Evolutionary conservation across 2,797 vertebrate species (phyloP).

Genomic region (Molossus alvarezi): DNA sequence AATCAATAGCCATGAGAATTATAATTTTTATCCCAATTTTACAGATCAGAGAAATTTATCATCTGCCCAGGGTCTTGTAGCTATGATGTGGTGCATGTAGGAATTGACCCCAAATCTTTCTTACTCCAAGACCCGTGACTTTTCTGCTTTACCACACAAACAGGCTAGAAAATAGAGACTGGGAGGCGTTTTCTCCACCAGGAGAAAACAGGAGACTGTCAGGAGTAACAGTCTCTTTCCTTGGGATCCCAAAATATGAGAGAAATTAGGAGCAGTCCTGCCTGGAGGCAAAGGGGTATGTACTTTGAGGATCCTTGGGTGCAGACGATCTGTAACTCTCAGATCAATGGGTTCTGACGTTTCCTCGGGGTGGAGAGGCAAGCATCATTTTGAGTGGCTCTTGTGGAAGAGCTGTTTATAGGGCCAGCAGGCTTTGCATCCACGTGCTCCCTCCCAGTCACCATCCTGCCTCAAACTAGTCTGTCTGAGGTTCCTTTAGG

Average conservation of each 20-base stretch:
- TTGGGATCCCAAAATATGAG: background rate
- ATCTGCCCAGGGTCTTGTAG: background rate
- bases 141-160: background rate
- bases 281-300: background rate
- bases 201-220: background rate
- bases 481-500: background rate
- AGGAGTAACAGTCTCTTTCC: background rate
- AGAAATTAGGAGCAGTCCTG: background rate
- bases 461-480: background rate
- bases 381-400: background rate
- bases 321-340: background rate
- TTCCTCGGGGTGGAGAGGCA: background rate
- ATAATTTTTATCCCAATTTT: background rate
- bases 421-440: background rate
- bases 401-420: background rate
- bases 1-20: background rate
- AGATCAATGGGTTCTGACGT: background rate
- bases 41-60: background rate
- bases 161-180: background rate
- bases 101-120: constrained; percentile 6
- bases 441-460: background rate
- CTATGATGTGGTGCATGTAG: background rate
- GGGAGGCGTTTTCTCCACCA: background rate
- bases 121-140: background rate
- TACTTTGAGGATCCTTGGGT: background rate